A percentile compares a stretch with the other conserved stretches of the same genome.
These are phyloP conservation scores for Leptodactylus fuscus DNA, from an alignment of 2,113 vertebrate species.

Conservation along the genomic window DNA sequence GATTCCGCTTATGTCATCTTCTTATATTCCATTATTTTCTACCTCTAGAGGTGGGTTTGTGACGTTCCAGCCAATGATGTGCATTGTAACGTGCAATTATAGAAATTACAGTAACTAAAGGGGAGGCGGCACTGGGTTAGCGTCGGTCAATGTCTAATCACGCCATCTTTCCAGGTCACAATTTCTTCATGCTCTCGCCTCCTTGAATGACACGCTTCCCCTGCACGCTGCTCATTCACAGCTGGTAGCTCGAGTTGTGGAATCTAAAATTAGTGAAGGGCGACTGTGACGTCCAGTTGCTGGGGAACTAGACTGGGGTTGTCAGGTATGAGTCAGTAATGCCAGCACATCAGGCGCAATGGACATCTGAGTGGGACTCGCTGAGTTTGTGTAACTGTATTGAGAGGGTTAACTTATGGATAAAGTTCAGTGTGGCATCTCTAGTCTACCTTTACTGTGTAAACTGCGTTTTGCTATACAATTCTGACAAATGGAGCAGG, in stretches of 20 bases:
- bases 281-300: constrained; percentile 4
- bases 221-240: constrained; percentile 22
- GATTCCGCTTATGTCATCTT: no score
- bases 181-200: neutral
- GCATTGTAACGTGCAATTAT: no score
- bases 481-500: neutral
- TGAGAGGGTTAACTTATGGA: no score
- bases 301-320: constrained; percentile 21
- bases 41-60: neutral
- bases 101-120: neutral
- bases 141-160: neutral
- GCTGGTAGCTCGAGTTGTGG: neutral
- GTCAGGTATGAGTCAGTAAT: constrained; percentile 34
- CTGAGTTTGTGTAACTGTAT: neutral
- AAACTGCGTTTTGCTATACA: neutral
- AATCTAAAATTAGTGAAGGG: neutral
- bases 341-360: constrained; percentile 15
- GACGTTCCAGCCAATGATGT: no score
- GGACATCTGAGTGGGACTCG: constrained; percentile 6
- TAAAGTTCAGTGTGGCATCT: no score
- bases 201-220: neutral
- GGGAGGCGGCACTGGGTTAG: neutral
- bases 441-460: no score
- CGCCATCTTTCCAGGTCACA: neutral
- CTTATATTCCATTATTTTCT: neutral